Percentiles rank a stretch among this genome's conserved stretches.
Evolutionary conservation across 2,113 vertebrate genomes (phyloP).

Genomic region (Dasyurus viverrinus): DNA sequence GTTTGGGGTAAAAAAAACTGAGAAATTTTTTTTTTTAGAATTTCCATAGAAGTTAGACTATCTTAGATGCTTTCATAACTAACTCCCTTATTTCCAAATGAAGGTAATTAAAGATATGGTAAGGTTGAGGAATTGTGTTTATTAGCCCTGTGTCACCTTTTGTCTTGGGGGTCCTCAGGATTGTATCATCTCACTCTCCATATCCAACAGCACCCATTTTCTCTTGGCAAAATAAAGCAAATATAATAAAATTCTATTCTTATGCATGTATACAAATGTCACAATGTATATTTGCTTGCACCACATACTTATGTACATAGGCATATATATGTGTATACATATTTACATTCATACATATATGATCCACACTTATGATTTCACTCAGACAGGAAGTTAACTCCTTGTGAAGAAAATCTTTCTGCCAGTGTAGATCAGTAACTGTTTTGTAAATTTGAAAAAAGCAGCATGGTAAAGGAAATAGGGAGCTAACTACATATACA

Average conservation of each 20-base stretch:
- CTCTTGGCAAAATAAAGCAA: background rate
- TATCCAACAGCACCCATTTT: background rate
- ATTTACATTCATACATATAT: background rate
- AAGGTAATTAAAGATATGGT: background rate
- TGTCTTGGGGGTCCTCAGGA: background rate
- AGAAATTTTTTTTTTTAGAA: background rate
- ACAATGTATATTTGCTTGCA: background rate
- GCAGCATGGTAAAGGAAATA: background rate
- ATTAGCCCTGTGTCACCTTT: background rate
- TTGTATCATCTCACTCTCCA: background rate
- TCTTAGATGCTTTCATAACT: background rate
- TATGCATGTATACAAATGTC: background rate
- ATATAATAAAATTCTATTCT: background rate
- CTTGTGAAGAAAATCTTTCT: background rate
- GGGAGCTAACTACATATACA: background rate
- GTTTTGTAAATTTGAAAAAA: background rate
- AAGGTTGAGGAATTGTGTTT: background rate
- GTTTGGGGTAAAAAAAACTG: background rate
- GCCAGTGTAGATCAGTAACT: background rate
- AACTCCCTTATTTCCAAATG: background rate
- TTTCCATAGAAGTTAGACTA: background rate
- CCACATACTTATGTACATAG: background rate
- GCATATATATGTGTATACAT: background rate
- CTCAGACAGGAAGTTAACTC: background rate
- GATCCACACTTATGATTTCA: background rate